Percentiles rank a stretch among this genome's conserved stretches.
Conservation (phyloP, 2,113 vertebrate species). For the Stegastes partitus region DNA sequence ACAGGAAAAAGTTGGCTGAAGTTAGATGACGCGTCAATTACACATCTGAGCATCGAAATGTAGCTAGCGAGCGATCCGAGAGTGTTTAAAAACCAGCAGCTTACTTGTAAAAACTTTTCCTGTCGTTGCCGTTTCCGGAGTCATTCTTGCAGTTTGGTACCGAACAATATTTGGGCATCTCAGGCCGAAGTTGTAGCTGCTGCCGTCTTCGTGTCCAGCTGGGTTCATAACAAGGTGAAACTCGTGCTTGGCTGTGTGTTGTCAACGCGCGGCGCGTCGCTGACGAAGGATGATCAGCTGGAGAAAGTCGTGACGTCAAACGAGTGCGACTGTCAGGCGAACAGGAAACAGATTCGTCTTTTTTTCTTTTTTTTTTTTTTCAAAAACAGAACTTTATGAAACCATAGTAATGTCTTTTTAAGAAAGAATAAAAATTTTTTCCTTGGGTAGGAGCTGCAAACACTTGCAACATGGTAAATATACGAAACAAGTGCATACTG, state of each 20-base stretch:
- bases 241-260: conserved; percentile 47
- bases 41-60: background rate
- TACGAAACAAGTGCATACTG: no score
- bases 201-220: background rate
- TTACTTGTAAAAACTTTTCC: conserved; percentile 83
- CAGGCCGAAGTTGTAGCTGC: background rate
- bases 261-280: conserved; percentile 48
- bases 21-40: background rate
- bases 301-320: conserved; percentile 27
- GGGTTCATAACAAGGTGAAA: conserved; percentile 72
- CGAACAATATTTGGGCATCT: conserved; percentile 82
- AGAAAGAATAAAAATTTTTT: no score
- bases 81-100: background rate
- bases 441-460: no score
- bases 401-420: no score
- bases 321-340: conserved; percentile 7
- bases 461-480: no score
- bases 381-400: no score
- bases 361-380: no score
- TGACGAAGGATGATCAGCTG: conserved; percentile 71
- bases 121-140: conserved; percentile 53
- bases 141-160: conserved; percentile 75
- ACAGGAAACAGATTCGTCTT: background rate
- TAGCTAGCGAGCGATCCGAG: conserved; percentile 11
- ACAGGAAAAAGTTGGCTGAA: background rate